Percentiles rank a stretch among this genome's conserved stretches.
These are phyloP conservation scores for Pelodytes ibericus DNA, from an alignment of 2,797 vertebrate genomes.

Conservation along the genomic window DNA sequence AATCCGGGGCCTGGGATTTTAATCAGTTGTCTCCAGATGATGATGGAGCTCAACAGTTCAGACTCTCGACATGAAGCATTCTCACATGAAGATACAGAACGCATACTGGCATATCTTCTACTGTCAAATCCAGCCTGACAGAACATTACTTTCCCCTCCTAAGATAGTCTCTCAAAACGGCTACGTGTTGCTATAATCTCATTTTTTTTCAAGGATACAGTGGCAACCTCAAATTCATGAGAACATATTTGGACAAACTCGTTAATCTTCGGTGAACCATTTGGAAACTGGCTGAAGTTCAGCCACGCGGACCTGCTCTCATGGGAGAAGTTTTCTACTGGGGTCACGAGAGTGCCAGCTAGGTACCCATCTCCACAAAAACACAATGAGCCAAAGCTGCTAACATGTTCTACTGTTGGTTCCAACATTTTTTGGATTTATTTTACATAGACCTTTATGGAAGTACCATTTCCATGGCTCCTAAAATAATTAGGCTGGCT, in stretches of 20 bases:
- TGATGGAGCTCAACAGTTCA: constrained; percentile 47
- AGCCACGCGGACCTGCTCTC: neutral
- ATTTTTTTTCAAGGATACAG: neutral
- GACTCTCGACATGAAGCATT: constrained; percentile 43
- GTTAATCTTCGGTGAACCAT: neutral
- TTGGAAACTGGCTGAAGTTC: neutral
- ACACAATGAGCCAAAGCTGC: too few relatives aligned
- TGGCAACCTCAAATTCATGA: constrained; percentile 6
- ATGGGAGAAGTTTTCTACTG: too few relatives aligned
- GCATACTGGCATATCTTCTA: constrained; percentile 15
- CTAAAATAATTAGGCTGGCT: too few relatives aligned
- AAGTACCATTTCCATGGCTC: too few relatives aligned
- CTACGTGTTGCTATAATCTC: constrained; percentile 14
- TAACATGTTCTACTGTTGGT: too few relatives aligned
- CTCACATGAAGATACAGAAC: constrained; percentile 17
- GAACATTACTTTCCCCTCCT: constrained; percentile 21
- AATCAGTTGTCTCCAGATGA: constrained; percentile 51
- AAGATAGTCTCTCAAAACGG: constrained; percentile 1
- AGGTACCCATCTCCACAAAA: too few relatives aligned
- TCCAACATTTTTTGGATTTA: too few relatives aligned
- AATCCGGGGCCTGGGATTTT: constrained; percentile 37
- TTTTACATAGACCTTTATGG: too few relatives aligned
- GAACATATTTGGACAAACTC: neutral
- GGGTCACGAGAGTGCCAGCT: too few relatives aligned
- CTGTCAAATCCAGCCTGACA: constrained; percentile 43